Base-by-base conservation (phyloP, 2,797 vertebrate genomes). In the Decapterus maruadsi region DNA sequence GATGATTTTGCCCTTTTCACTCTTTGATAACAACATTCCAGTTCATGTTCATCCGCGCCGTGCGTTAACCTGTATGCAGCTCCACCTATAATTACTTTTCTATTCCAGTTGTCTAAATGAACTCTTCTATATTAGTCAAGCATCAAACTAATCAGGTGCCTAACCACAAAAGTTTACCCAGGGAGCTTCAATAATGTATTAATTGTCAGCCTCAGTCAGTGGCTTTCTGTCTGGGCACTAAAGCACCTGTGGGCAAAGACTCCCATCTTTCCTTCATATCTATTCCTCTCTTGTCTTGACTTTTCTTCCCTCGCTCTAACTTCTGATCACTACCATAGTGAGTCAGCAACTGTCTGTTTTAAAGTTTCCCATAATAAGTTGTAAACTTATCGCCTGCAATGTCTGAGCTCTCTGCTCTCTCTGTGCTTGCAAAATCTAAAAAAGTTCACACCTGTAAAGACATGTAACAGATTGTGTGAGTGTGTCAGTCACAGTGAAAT, bases 301-400 rank as follows among this genome's bases (percentile, higher is more conserved):
- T 71, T 55, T 56, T 13, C 36, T 72, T 40, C 20, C 34, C 34
- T 16, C 42, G 34, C 46, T 74, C 66, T 31, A 75, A 85, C 82
- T 83, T 92, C 75, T 78, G 60, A 68, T 38, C 56, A 54, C 68
- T 43, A 5, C 62, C 61, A 50, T 64, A 59, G 75, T 82, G 88
- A 92, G 77, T 93, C 88, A 87, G 84, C 87, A 85, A 12, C 70
- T 75, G 64, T 53, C 38, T 62, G 54, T 19, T 76, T 42, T 55
- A 1, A 80, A 85, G 63, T 80, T 87, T 87, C 56, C 53, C 68
- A 57, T 19, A 34, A 68, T 11, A 66, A 77, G 42, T 78, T 77
- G 26, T 63, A 67, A 83, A 89, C 45, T 45, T 34, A 46, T 6
- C 17, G 12, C 46, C 26, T 1, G 0, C 42, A 26, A n/a, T 68